A percentile compares a stretch with the other conserved stretches of the same genome.
Conservation (phyloP, 1,140 invertebrate genomes). For the Amphibalanus amphitrite region DNA sequence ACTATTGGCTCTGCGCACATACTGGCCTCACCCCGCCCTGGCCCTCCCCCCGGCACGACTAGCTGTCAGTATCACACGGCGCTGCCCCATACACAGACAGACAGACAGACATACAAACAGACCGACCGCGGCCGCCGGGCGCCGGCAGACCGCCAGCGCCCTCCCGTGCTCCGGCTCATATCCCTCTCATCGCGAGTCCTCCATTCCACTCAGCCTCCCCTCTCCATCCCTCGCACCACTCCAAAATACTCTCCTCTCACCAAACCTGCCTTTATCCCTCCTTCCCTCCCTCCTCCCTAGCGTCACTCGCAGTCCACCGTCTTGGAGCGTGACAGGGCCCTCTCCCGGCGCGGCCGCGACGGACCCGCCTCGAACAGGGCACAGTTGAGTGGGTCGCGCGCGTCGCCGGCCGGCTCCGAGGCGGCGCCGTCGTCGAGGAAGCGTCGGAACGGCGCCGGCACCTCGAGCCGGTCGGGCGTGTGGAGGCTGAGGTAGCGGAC, state of each 20-base stretch:
- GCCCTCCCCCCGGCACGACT: neutral
- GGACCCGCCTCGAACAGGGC: neutral
- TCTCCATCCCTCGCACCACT: no score
- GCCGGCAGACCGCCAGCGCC: no score
- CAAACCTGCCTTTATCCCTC: no score
- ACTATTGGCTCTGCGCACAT: no score
- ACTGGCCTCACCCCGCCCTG: neutral
- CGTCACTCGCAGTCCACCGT: neutral
- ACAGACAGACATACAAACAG: no score
- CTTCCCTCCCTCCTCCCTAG: no score
- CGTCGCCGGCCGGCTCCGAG: no score
- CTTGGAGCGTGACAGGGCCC: neutral
- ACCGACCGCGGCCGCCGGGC: no score
- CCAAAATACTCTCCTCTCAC: no score
- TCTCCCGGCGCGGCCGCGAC: neutral
- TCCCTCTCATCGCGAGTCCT: no score
- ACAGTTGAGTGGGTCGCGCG: neutral
- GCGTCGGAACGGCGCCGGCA: neutral
- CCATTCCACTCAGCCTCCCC: no score
- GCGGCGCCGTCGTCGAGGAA: neutral
- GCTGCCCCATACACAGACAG: neutral
- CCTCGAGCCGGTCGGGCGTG: neutral
- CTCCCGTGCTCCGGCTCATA: no score
- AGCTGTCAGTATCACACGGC: neutral
- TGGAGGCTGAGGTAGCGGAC: neutral